Conservation (phyloP, 2,888 invertebrate genomes). For the Pseudanteris insignis region DNA sequence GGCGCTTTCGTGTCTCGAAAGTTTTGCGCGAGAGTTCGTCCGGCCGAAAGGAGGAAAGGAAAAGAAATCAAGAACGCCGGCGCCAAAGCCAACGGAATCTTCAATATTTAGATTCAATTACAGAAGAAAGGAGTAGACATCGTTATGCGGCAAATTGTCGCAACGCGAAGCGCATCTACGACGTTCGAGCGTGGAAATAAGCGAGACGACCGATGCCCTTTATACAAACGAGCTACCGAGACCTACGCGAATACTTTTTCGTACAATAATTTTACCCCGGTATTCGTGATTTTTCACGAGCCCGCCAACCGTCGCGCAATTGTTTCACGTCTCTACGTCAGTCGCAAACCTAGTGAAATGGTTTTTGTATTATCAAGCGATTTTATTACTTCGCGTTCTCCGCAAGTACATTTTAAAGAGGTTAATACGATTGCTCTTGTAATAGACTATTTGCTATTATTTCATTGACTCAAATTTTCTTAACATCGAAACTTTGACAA, state of each 20-base stretch:
- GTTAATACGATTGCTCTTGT: no score
- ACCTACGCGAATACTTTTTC: conserved; percentile 14
- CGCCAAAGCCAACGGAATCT: conserved; percentile 51
- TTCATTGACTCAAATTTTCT: no score
- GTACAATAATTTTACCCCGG: conserved; percentile 17
- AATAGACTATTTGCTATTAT: no score
- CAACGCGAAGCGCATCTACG: conserved; percentile 27
- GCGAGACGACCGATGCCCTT: conserved; percentile 21
- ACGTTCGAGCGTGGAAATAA: conserved; percentile 15
- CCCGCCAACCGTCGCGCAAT: background rate
- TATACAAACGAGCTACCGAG: conserved; percentile 31
- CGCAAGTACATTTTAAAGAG: no score
- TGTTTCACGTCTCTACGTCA: no score
- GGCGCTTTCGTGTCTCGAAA: conserved; percentile 61
- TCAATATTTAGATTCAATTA: conserved; percentile 65
- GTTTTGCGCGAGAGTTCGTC: conserved; percentile 50
- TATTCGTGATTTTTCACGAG: conserved; percentile 31
- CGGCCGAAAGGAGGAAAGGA: conserved; percentile 44
- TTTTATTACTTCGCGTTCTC: no score
- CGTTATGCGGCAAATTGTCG: conserved; percentile 60
- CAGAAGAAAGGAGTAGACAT: conserved; percentile 53
- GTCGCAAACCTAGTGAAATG: no score
- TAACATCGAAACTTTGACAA: no score
- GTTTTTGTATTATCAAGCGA: no score
- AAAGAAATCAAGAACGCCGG: conserved; percentile 51